Evolutionary conservation across 2,888 invertebrate species (phyloP).

Genomic region (Acholoe squamosa): DNA sequence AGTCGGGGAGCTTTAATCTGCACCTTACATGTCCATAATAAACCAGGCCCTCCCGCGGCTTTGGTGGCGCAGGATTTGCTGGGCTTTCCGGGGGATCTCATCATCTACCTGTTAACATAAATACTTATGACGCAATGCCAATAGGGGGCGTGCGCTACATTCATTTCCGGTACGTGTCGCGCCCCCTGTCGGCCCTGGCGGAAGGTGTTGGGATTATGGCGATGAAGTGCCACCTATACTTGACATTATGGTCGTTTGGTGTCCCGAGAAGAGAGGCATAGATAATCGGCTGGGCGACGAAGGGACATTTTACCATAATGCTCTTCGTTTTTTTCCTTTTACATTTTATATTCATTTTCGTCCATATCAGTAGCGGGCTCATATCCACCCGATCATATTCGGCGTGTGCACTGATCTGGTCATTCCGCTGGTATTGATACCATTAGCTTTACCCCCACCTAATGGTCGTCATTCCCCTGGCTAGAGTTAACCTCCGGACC

Average conservation of each 20-base stretch:
- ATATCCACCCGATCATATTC: not conserved
- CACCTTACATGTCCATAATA: conserved; percentile 51
- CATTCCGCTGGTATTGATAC: not conserved
- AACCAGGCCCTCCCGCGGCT: not conserved
- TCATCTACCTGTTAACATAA: conserved; percentile 6
- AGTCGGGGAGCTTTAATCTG: not conserved
- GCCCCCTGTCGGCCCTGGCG: not conserved
- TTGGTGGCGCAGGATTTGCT: not conserved
- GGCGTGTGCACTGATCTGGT: not conserved
- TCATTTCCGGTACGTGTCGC: conserved; percentile 27
- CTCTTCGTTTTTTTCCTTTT: not conserved
- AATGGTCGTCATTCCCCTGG: not conserved
- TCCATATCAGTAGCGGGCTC: not conserved
- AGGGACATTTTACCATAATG: not conserved
- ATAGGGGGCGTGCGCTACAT: conserved; percentile 25
- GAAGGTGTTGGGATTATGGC: conserved; percentile 42
- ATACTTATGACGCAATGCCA: conserved; percentile 56
- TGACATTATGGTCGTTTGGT: conserved; percentile 23
- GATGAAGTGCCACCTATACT: not conserved
- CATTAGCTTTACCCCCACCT: not conserved
- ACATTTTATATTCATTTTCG: not conserved
- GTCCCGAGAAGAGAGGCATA: not conserved
- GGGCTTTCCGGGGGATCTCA: not conserved
- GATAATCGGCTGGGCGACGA: conserved; percentile 6
- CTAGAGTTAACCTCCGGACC: not conserved